Percentiles rank a stretch among this genome's conserved stretches.
phyloP scores from a whole-genome alignment of 2,888 invertebrate genomes.

The Campoletis raptor region DNA sequence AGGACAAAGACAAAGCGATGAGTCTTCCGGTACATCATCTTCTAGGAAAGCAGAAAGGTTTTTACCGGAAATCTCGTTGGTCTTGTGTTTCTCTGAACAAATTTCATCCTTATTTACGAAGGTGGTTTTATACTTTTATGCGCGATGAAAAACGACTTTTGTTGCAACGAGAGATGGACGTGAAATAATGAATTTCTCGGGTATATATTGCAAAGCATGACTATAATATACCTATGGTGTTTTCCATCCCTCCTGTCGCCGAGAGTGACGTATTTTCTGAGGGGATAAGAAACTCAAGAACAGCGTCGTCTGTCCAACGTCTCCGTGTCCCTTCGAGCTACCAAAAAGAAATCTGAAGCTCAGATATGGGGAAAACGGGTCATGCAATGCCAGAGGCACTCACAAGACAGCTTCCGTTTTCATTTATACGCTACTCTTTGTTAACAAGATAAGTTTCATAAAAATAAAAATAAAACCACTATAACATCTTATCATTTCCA shows the following conservation, averaged over 20 bases:
- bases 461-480: background rate
- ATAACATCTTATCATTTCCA: conserved; percentile 8
- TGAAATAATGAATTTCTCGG: conserved; percentile 56
- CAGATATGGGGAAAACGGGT: conserved; percentile 48
- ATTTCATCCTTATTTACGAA: conserved; percentile 39
- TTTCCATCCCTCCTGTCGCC: conserved; percentile 28
- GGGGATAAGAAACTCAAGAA: conserved; percentile 48
- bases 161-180: conserved; percentile 49
- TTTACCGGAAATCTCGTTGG: conserved; percentile 44
- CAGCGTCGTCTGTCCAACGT: conserved; percentile 39
- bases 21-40: conserved; percentile 36
- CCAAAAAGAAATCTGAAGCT: conserved; percentile 44
- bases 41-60: background rate
- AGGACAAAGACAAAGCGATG: conserved; percentile 37
- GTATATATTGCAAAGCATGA: conserved; percentile 32
- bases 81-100: conserved; percentile 13
- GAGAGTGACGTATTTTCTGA: conserved; percentile 58
- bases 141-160: conserved; percentile 54
- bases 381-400: conserved; percentile 32
- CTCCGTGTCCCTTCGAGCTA: conserved; percentile 52
- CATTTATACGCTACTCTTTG: conserved; percentile 40
- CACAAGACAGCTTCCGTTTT: conserved; percentile 23
- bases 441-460: conserved; percentile 37
- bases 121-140: conserved; percentile 37
- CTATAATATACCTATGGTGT: conserved; percentile 37